These are phyloP conservation scores for Pristionchus japonicus DNA, from an alignment of 2,888 invertebrate species.

Conservation along the genomic window DNA sequence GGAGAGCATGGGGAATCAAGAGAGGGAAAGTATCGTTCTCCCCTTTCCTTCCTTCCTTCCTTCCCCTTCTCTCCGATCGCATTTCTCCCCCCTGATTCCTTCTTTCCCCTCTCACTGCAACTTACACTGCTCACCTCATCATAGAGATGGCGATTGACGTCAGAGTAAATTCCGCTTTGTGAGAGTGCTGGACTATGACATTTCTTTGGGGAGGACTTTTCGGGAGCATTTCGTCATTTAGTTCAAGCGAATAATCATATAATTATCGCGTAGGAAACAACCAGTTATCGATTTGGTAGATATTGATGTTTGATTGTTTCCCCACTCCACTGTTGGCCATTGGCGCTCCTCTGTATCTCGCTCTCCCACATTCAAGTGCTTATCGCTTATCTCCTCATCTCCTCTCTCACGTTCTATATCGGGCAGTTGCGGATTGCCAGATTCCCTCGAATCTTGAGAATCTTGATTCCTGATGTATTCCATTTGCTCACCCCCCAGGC, in stretches of 20 bases:
- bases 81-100: not conserved
- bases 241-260: too few relatives aligned
- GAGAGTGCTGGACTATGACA: too few relatives aligned
- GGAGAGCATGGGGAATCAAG: not conserved
- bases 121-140: not conserved
- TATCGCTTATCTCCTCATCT: slow-evolving; percentile 40
- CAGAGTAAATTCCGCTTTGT: too few relatives aligned
- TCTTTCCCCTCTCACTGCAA: not conserved
- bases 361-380: slow-evolving; percentile 49
- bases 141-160: not conserved
- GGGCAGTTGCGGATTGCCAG: not conserved
- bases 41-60: slow-evolving; percentile 11
- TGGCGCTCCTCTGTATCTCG: slow-evolving; percentile 32
- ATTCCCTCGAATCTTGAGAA: too few relatives aligned
- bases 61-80: slow-evolving; percentile 38
- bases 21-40: not conserved
- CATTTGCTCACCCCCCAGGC: not conserved
- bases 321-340: not conserved
- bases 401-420: not conserved
- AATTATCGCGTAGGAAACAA: too few relatives aligned
- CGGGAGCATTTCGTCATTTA: not conserved
- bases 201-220: too few relatives aligned
- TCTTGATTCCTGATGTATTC: not conserved
- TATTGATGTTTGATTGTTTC: not conserved
- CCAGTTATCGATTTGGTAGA: too few relatives aligned